Evolutionary conservation across 2,888 invertebrate genomes (phyloP).

Genomic region (Nomada flava): DNA sequence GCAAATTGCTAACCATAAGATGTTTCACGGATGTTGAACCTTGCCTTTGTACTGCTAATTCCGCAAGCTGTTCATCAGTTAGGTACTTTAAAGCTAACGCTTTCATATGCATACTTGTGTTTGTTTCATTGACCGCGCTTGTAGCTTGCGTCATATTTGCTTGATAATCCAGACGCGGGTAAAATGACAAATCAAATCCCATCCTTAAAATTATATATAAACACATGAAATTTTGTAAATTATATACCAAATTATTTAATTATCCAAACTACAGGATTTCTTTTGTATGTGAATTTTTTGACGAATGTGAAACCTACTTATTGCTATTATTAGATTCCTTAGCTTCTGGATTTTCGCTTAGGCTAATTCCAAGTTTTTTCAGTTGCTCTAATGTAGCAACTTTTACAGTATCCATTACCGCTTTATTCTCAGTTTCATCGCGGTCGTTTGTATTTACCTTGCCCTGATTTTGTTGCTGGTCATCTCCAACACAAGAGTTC

Average conservation of each 20-base stretch:
- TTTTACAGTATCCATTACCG: slow-evolving; percentile 76
- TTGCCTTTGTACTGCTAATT: slow-evolving; percentile 77
- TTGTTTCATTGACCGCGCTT: slow-evolving; percentile 79
- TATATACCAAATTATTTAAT: background rate
- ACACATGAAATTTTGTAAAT: slow-evolving; percentile 2
- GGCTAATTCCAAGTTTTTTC: slow-evolving; percentile 80
- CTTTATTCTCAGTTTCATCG: slow-evolving; percentile 61
- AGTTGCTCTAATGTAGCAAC: slow-evolving; percentile 81
- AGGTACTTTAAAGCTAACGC: slow-evolving; percentile 86
- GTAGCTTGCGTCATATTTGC: slow-evolving; percentile 73
- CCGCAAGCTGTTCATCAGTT: slow-evolving; percentile 84
- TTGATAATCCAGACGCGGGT: slow-evolving; percentile 78
- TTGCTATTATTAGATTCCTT: slow-evolving; percentile 72
- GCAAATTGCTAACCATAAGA: slow-evolving; percentile 75
- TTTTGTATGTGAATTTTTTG: background rate
- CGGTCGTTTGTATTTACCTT: slow-evolving; percentile 52
- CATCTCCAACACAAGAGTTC: slow-evolving; percentile 80
- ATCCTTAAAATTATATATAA: slow-evolving; percentile 55
- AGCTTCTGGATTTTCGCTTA: slow-evolving; percentile 74
- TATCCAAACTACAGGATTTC: background rate
- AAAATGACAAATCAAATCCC: slow-evolving; percentile 78
- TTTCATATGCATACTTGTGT: slow-evolving; percentile 86
- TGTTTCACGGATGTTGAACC: slow-evolving; percentile 76
- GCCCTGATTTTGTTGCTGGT: slow-evolving; percentile 51
- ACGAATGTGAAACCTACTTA: slow-evolving; percentile 64